These are phyloP conservation scores for Sakesphorus luctuosus DNA, from an alignment of 2,113 vertebrate genomes.

Conservation along the genomic window DNA sequence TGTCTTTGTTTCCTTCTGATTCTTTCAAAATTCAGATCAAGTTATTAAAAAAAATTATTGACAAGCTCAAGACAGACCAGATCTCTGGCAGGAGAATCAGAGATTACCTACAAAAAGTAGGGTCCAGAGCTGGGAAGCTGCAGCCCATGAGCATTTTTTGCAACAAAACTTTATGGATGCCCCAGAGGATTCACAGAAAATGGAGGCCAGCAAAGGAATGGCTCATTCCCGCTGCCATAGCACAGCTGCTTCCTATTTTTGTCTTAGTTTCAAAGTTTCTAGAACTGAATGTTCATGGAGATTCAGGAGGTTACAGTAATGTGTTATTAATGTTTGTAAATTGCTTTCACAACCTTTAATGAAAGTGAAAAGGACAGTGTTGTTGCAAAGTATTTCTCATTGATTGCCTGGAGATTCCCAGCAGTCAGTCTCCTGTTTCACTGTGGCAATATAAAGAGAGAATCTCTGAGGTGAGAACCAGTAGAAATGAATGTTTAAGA, in stretches of 20 bases:
- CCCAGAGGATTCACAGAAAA: not conserved
- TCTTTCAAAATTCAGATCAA: not conserved
- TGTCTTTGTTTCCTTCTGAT: not conserved
- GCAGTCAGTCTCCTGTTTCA: conserved; percentile 47
- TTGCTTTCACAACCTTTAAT: conserved; percentile 29
- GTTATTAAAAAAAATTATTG: not conserved
- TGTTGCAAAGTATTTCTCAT: conserved; percentile 30
- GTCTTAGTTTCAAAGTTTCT: not conserved
- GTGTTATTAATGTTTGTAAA: conserved; percentile 26
- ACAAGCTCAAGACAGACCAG: not conserved
- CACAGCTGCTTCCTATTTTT: not conserved
- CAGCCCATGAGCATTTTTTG: not conserved
- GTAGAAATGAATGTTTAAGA: conserved; percentile 30
- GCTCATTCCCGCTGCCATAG: not conserved
- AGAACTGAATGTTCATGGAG: not conserved
- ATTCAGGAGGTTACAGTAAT: not conserved
- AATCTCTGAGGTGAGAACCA: conserved; percentile 27
- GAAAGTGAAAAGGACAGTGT: not conserved
- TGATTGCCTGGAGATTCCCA: conserved; percentile 53
- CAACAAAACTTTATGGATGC: not conserved
- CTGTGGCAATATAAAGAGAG: conserved; percentile 29
- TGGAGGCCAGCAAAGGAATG: not conserved
- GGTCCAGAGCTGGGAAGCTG: not conserved
- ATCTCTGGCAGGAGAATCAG: not conserved
- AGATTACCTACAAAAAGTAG: not conserved